Conservation (phyloP, 2,113 vertebrate species). For the Aegypius monachus region DNA sequence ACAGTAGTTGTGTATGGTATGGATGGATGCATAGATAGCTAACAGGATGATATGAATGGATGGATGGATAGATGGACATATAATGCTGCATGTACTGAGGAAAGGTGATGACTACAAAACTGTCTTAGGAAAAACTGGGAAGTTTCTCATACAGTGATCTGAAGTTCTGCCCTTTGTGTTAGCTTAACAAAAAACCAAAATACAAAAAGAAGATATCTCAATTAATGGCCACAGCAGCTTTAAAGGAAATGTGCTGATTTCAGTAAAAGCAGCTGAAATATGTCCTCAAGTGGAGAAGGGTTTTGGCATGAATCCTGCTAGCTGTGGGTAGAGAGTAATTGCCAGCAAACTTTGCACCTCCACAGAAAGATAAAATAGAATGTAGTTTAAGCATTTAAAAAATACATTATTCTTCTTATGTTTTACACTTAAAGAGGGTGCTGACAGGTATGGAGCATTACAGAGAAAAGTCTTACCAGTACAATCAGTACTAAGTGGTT, state of each 20-base stretch:
- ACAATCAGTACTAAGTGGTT: background rate
- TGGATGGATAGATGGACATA: background rate
- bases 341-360: background rate
- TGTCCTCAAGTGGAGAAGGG: background rate
- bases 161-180: background rate
- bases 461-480: background rate
- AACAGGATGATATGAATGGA: background rate
- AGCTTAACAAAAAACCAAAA: background rate
- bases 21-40: background rate
- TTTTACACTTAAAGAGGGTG: background rate
- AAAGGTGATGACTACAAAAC: background rate
- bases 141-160: background rate
- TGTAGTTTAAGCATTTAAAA: background rate
- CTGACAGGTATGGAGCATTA: background rate
- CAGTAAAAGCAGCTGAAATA: background rate
- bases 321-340: background rate
- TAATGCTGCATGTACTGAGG: background rate
- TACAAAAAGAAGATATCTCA: background rate
- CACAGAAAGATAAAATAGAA: background rate
- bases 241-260: slow-evolving; percentile 17
- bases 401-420: background rate
- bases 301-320: background rate
- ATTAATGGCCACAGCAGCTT: background rate
- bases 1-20: background rate
- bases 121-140: background rate